Percentiles rank a stretch among this genome's conserved stretches.
Conservation (phyloP, 2,797 vertebrate genomes). For the Premnoplex brunnescens region DNA sequence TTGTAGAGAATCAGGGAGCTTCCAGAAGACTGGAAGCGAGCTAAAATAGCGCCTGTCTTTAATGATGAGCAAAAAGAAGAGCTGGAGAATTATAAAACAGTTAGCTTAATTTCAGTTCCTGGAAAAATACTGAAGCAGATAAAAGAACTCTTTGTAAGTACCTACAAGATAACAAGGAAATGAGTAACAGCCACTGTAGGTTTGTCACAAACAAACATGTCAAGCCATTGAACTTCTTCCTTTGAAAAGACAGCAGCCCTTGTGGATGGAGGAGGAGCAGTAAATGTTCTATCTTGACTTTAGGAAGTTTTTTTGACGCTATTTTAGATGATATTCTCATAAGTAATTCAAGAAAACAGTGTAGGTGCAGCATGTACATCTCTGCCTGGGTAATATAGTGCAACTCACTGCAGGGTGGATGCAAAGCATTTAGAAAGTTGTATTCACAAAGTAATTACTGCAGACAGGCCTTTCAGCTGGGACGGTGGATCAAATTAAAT, state of each 20-base stretch:
- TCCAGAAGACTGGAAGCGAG: conserved; percentile 41
- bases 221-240: conserved; percentile 59
- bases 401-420: neutral
- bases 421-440: neutral
- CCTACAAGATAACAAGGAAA: conserved; percentile 69
- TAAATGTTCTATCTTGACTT: conserved; percentile 1
- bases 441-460: neutral
- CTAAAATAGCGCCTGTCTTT: conserved; percentile 54
- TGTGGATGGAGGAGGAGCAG: conserved; percentile 50
- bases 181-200: conserved; percentile 66
- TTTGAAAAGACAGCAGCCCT: conserved; percentile 62
- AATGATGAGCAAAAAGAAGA: conserved; percentile 62
- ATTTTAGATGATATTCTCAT: neutral
- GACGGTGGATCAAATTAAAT: neutral
- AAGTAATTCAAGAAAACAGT: neutral
- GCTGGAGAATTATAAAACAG: conserved; percentile 66
- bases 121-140: conserved; percentile 69
- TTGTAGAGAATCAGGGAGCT: conserved; percentile 38
- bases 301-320: conserved; percentile 20
- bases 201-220: conserved; percentile 71
- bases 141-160: conserved; percentile 73
- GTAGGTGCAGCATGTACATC: neutral
- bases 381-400: neutral
- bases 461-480: neutral
- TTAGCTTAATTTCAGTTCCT: conserved; percentile 72